Evolutionary conservation across 2,113 vertebrate species (phyloP), one percentile per base, ranked within the genome.

Genomic region (Oryctolagus cuniculus): DNA sequence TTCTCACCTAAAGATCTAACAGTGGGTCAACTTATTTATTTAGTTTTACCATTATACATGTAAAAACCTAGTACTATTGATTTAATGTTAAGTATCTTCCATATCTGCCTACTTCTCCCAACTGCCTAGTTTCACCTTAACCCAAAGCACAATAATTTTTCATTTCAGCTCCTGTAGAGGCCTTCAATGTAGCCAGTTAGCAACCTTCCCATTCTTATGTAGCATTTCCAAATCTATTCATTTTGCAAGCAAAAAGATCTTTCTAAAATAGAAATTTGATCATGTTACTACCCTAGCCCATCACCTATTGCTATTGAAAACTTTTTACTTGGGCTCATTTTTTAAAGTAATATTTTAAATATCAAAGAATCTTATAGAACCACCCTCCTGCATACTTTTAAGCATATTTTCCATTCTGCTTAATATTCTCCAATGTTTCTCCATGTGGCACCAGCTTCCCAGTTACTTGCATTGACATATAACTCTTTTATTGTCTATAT

Each of bases 281-380:
- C 44, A 5, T 34, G 19, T 80, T 69, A 63, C 31, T 19, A 58
- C 22, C 67, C 58, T 64, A 34, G 34, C 4, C 58, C 3, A 93
- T 6, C 25, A 58, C 22, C 27, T 61, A 38, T 0, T 38, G 34
- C 29, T 75, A 70, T 70, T 51, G 69, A 94, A 72, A 83, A 94
- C 81, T 82, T 82, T 90, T 58, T 21, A 51, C 16, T 58, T 67
- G n/a, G 84, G 55, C 64, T 91, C n/a, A 93, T 75, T 17, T 93
- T 85, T 77, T 81, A 51, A 31, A 70, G 90, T 72, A 80, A 58
- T 34, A 73, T 53, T 31, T 87, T 61, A 85, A 78, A 89, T 72
- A 27, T 74, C 13, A 80, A 66, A 69, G 49, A 77, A 67, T 38
- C 72, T 90, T 51, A 82, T 19, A 81, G 70, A 90, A 87, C 29